Evolutionary conservation across 1,140 invertebrate genomes (phyloP).

Genomic region (Drosophila lacteicornis): DNA sequence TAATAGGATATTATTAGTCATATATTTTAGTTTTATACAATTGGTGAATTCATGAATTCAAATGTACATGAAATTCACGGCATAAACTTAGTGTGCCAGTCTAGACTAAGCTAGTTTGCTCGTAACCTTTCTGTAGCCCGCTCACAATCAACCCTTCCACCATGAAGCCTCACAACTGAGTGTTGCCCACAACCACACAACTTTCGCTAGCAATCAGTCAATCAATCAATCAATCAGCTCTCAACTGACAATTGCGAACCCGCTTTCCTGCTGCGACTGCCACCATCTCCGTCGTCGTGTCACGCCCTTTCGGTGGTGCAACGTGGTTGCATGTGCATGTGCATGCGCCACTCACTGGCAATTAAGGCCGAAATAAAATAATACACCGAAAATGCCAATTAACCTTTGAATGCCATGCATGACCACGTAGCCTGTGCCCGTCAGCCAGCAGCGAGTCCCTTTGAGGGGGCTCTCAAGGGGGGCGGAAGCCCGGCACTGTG

Average conservation of each 20-base stretch:
- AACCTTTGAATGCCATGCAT: conserved; percentile 82
- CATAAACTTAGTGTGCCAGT: not conserved
- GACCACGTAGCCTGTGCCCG: conserved; percentile 59
- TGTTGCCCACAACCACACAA: conserved; percentile 39
- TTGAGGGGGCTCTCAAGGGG: conserved; percentile 1
- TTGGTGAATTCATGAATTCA: not conserved
- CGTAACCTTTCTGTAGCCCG: conserved; percentile 1
- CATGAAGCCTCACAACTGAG: conserved; percentile 14
- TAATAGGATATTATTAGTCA: not conserved
- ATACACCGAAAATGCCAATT: conserved; percentile 77
- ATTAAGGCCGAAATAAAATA: conserved; percentile 71
- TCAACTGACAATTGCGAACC: conserved; percentile 38
- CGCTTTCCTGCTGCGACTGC: conserved; percentile 15
- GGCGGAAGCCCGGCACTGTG: conserved; percentile 27
- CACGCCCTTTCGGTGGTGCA: conserved; percentile 46
- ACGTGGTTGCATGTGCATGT: conserved; percentile 48
- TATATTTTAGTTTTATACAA: not conserved
- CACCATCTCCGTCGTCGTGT: conserved; percentile 3
- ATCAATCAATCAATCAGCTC: conserved; percentile 70
- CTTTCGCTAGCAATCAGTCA: conserved; percentile 57
- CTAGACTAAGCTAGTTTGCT: conserved; percentile 21
- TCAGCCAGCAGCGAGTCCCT: conserved; percentile 4
- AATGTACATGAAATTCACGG: not conserved
- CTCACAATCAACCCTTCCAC: not conserved
- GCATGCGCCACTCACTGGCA: conserved; percentile 67